Conservation (phyloP, 2,797 vertebrate genomes). For the Knipowitschia caucasica region DNA sequence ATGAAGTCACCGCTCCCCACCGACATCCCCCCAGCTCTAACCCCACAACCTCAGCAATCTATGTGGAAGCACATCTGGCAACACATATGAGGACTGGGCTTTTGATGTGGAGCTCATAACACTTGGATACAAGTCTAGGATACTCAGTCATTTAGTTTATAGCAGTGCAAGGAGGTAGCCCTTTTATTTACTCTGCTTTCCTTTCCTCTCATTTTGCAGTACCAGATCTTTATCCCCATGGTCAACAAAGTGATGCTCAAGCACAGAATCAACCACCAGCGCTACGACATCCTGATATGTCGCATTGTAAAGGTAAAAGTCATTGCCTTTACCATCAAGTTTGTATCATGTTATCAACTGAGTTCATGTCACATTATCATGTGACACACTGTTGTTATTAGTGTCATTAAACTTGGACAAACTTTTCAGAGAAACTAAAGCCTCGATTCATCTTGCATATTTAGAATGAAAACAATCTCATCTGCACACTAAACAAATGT, state of each 20-base stretch:
- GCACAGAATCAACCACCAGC: slow-evolving; percentile 95
- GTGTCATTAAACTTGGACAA: no score
- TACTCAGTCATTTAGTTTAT: slow-evolving; percentile 50
- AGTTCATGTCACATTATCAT: not conserved
- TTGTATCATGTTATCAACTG: no score
- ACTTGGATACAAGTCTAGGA: slow-evolving; percentile 41
- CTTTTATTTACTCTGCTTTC: slow-evolving; percentile 35
- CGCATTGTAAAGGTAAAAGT: slow-evolving; percentile 96
- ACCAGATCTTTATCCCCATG: slow-evolving; percentile 99
- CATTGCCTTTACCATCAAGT: no score
- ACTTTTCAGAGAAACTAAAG: no score
- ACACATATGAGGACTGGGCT: slow-evolving; percentile 36
- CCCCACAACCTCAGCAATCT: slow-evolving; percentile 30
- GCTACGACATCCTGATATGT: slow-evolving; percentile 96
- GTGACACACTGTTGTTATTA: no score
- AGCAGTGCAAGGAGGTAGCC: slow-evolving; percentile 25
- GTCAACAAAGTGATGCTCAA: slow-evolving; percentile 97
- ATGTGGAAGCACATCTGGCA: slow-evolving; percentile 51
- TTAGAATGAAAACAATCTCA: no score
- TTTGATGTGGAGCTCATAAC: slow-evolving; percentile 57
- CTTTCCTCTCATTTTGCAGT: slow-evolving; percentile 74
- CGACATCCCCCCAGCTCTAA: slow-evolving; percentile 22
- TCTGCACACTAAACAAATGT: no score
- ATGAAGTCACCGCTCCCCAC: slow-evolving; percentile 55
- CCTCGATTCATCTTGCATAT: no score